Conservation (phyloP, 2,113 vertebrate genomes). For the Trichechus manatus region DNA sequence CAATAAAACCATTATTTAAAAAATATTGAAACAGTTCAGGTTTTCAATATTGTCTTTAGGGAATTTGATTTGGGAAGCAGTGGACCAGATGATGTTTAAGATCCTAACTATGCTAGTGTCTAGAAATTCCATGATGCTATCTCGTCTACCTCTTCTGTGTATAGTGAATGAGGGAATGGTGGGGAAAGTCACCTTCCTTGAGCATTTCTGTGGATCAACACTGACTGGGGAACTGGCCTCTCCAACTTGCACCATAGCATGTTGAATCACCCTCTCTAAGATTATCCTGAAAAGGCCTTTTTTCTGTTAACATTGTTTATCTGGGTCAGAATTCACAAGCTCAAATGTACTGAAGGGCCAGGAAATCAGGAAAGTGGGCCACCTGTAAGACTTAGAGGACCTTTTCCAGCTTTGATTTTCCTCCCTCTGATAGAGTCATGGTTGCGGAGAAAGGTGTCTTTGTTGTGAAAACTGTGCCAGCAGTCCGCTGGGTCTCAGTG, state of each 20-base stretch:
- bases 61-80: background rate
- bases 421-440: background rate
- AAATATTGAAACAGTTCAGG: background rate
- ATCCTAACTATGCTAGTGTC: background rate
- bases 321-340: constrained; percentile 6
- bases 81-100: background rate
- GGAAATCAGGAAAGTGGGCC: background rate
- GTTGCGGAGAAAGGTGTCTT: background rate
- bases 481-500: background rate
- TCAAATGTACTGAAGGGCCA: background rate
- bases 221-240: background rate
- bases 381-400: background rate
- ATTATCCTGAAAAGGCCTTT: background rate
- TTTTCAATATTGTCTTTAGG: constrained; percentile 45
- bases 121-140: background rate
- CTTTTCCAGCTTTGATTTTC: constrained; percentile 34
- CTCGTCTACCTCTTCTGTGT: background rate
- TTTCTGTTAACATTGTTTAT: background rate
- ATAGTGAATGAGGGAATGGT: background rate
- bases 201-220: background rate
- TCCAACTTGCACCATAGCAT: background rate
- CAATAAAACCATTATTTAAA: background rate
- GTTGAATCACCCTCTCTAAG: background rate
- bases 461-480: background rate
- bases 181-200: background rate